These are phyloP conservation scores for Meriones unguiculatus DNA, from an alignment of 2,113 vertebrate genomes.

Conservation along the genomic window DNA sequence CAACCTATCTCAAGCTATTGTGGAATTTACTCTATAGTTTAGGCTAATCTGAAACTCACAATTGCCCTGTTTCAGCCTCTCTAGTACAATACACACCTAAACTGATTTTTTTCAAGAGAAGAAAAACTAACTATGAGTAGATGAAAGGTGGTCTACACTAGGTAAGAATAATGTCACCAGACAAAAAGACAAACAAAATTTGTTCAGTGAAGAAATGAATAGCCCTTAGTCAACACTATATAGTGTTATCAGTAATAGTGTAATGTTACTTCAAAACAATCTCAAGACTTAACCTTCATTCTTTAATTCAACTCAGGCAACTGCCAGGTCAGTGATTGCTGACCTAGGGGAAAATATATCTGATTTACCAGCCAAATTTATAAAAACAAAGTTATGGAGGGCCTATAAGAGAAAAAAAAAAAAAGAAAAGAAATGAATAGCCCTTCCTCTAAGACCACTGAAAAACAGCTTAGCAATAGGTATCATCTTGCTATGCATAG, in stretches of 20 bases:
- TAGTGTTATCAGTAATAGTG: not conserved
- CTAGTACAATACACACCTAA: not conserved
- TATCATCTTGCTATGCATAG: not conserved
- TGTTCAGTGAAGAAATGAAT: constrained; percentile 54
- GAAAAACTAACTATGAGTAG: constrained; percentile 27
- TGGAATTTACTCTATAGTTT: not conserved
- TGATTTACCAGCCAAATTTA: not conserved
- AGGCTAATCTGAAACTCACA: not conserved
- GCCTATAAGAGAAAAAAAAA: not conserved
- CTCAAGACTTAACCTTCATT: not conserved
- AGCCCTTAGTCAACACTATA: constrained; percentile 41
- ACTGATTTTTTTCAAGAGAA: constrained; percentile 37
- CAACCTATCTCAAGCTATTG: not conserved
- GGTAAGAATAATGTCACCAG: not conserved
- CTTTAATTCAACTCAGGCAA: not conserved
- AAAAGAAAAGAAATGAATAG: too few relatives aligned
- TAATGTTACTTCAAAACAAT: constrained; percentile 39
- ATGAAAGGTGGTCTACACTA: not conserved
- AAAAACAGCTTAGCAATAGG: constrained; percentile 17
- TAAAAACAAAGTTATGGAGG: not conserved
- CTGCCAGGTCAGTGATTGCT: not conserved
- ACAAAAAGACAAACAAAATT: not conserved
- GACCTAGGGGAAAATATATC: not conserved
- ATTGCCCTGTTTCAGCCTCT: not conserved
- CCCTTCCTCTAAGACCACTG: not conserved